These are phyloP conservation scores for Philotrypesis tridentata DNA, from an alignment of 1,140 invertebrate genomes.

Conservation along the genomic window DNA sequence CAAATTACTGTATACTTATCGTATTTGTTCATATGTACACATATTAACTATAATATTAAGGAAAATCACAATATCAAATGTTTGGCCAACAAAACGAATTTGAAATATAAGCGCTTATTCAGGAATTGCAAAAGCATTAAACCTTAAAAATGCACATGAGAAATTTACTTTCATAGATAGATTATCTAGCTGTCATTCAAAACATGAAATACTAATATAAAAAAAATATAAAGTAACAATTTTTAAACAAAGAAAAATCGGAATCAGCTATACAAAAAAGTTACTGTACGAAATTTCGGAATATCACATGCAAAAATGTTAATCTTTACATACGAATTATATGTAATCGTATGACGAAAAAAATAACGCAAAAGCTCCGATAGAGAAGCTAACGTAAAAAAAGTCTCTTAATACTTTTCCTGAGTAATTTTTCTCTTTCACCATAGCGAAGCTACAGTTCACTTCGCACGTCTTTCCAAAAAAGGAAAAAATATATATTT, in stretches of 20 bases:
- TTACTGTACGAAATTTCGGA: not conserved
- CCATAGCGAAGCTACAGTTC: not conserved
- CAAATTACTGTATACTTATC: slow-evolving; percentile 33
- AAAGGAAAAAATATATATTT: slow-evolving; percentile 30
- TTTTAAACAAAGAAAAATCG: not conserved
- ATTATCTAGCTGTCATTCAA: slow-evolving; percentile 6
- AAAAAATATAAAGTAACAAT: slow-evolving; percentile 13
- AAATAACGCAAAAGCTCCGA: slow-evolving; percentile 6
- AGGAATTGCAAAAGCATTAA: slow-evolving; percentile 16
- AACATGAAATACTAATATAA: slow-evolving; percentile 10
- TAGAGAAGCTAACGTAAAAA: not conserved
- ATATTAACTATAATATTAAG: slow-evolving; percentile 36
- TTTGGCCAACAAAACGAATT: slow-evolving; percentile 29
- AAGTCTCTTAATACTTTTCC: slow-evolving; percentile 42
- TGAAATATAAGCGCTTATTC: slow-evolving; percentile 11
- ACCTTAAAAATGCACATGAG: slow-evolving; percentile 17
- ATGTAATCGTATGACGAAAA: slow-evolving; percentile 8
- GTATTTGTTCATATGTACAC: slow-evolving; percentile 41
- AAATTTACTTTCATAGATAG: slow-evolving; percentile 22
- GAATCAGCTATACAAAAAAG: not conserved
- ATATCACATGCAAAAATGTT: slow-evolving; percentile 36
- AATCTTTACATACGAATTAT: slow-evolving; percentile 23
- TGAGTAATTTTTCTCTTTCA: slow-evolving; percentile 27
- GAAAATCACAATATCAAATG: slow-evolving; percentile 39
- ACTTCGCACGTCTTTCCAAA: not conserved